These are phyloP conservation scores for Rhyacophila evoluta DNA, from an alignment of 2,888 invertebrate genomes.

Conservation along the genomic window DNA sequence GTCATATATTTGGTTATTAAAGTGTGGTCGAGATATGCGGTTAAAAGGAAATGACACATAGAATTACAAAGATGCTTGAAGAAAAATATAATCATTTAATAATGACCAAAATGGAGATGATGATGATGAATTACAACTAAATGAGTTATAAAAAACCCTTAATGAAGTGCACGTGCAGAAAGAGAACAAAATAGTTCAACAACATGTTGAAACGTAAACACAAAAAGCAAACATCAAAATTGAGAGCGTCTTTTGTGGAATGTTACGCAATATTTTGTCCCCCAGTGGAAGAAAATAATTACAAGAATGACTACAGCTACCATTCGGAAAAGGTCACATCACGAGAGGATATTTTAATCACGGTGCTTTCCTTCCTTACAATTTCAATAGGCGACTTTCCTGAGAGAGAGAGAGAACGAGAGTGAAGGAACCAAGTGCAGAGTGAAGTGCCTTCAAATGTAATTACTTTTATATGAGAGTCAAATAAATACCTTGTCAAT, in stretches of 20 bases:
- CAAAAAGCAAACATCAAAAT: constrained; percentile 1
- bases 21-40: no score
- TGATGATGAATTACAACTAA: no score
- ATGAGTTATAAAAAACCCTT: no score
- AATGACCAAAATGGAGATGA: no score
- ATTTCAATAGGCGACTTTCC: constrained; percentile 39
- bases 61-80: no score
- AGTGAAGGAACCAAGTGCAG: constrained; percentile 45
- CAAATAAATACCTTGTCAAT: constrained; percentile 48
- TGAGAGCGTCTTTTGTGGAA: constrained; percentile 10
- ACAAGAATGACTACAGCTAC: constrained; percentile 37
- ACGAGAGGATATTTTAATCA: constrained; percentile 50
- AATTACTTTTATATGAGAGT: constrained; percentile 54
- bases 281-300: constrained; percentile 39
- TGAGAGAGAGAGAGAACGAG: constrained; percentile 31
- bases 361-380: constrained; percentile 47
- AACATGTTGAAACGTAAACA: background rate
- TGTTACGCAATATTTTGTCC: constrained; percentile 25
- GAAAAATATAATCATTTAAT: no score
- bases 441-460: constrained; percentile 48
- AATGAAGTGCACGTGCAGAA: background rate
- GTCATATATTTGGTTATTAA: no score
- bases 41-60: no score
- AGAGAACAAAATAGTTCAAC: background rate
- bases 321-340: constrained; percentile 32